phyloP scores from a whole-genome alignment of 2,888 invertebrate genomes.

The Epinotia brunnichana region DNA sequence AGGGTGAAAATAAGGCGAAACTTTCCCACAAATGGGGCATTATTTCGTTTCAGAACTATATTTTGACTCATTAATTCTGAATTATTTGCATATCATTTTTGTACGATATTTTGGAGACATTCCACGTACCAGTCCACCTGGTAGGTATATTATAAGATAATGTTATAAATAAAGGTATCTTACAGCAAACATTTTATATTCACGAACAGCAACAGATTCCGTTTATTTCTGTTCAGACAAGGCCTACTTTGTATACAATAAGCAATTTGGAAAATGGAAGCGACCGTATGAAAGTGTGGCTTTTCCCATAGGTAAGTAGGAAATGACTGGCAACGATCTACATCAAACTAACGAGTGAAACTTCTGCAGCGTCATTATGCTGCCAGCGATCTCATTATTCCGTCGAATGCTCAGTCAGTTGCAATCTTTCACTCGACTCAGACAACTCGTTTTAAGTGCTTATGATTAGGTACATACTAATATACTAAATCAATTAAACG shows the following conservation, averaged over 20 bases:
- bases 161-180: neutral
- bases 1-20: neutral
- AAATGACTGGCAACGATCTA: constrained; percentile 64
- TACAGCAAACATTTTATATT: neutral
- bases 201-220: constrained; percentile 53
- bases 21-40: neutral
- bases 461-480: constrained; percentile 53
- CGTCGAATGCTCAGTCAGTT: constrained; percentile 53
- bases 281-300: constrained; percentile 57
- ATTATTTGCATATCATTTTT: neutral
- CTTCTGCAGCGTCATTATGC: constrained; percentile 65
- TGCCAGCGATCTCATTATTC: constrained; percentile 56
- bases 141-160: neutral
- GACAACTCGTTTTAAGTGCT: constrained; percentile 52
- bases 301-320: constrained; percentile 56
- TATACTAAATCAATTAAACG: constrained; percentile 65
- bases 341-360: constrained; percentile 65
- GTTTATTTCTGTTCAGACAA: constrained; percentile 54
- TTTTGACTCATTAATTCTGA: neutral
- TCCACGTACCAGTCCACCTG: no score
- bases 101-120: no score
- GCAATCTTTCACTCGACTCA: constrained; percentile 58
- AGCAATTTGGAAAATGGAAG: constrained; percentile 66
- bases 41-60: neutral
- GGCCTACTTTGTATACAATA: constrained; percentile 59